Conservation (phyloP, 2,888 invertebrate species). For the Temnothorax unifasciatus region DNA sequence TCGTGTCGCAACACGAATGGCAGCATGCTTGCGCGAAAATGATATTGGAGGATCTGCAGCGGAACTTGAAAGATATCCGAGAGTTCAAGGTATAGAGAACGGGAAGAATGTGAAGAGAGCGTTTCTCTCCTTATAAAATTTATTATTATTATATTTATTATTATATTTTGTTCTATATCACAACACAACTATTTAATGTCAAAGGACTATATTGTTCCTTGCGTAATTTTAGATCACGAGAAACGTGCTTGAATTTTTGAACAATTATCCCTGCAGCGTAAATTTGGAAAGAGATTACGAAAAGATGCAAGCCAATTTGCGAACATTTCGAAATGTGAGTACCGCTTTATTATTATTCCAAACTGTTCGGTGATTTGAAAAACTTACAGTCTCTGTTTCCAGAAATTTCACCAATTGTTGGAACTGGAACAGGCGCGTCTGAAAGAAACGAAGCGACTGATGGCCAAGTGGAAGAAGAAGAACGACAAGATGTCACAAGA, state of each 20-base stretch:
- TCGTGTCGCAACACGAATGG: constrained; percentile 81
- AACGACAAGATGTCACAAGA: constrained; percentile 44
- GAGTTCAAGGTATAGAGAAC: constrained; percentile 78
- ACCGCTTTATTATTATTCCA: background rate
- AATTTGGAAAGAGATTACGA: constrained; percentile 63
- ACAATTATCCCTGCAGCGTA: constrained; percentile 49
- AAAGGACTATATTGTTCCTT: background rate
- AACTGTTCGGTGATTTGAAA: no score
- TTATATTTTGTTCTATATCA: background rate
- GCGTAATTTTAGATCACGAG: constrained; percentile 77
- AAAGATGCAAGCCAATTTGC: constrained; percentile 42
- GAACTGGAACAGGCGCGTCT: constrained; percentile 60
- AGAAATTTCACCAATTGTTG: constrained; percentile 70
- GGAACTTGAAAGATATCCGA: constrained; percentile 76
- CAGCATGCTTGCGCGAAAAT: constrained; percentile 79
- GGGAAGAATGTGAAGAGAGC: background rate
- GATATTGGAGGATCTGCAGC: constrained; percentile 78
- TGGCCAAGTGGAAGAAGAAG: constrained; percentile 70
- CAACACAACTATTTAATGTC: background rate
- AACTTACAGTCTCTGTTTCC: constrained; percentile 25
- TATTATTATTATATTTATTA: background rate
- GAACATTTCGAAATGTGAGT: constrained; percentile 58
- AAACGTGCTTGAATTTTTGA: constrained; percentile 79
- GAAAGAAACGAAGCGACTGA: constrained; percentile 48
- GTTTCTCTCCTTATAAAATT: background rate